Evolutionary conservation across 2,888 invertebrate species (phyloP), one percentile per base, ranked within the genome.

Genomic region (Apodemia zela): DNA sequence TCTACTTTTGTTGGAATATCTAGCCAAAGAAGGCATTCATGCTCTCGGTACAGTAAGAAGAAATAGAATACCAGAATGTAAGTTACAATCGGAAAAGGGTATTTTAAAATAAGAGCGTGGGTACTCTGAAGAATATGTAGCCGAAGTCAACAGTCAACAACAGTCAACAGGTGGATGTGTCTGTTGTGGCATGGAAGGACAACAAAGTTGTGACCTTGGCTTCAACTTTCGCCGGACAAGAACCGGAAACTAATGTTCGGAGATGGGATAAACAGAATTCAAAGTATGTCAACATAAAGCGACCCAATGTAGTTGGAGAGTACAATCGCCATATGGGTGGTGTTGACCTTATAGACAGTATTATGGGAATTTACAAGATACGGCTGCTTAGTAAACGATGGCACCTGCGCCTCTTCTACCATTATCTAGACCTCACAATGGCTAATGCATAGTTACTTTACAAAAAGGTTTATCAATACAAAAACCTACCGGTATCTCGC

Each of bases 141-240:
- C 71, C 51, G 63, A 67, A 60, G 60, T 71, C 60, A 65, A 74
- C 66, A 71, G 68, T n/a, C n/a, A n/a, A n/a, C n/a, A n/a, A n/a
- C n/a, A n/a, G n/a, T n/a, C n/a, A n/a, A n/a, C n/a, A n/a, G 51
- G 66, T 69, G 15, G 64, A 66, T 38, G 45, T 64, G 21, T 67
- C 71, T 29, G 69, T 63, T 61, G 74, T 79, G 45, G 68, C 71
- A 15, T 81, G 79, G 77, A 75, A 74, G 65, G 76, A 79, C 66
- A 81, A 81, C 67, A 80, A 80, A 73, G 67, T 73, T 65, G 79
- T 81, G 7, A 74, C 66, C 11, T 69, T 76, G 15, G 67, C 71
- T 51, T 79, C 78, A 7, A 74, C 72, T 66, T 79, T 77, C 69
- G 74, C 67, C 64, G 78, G 75, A 18, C 65, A 70, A 69, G 21